phyloP scores from a whole-genome alignment of 2,797 vertebrate species.

The Enteromius afrohamiltoni region DNA sequence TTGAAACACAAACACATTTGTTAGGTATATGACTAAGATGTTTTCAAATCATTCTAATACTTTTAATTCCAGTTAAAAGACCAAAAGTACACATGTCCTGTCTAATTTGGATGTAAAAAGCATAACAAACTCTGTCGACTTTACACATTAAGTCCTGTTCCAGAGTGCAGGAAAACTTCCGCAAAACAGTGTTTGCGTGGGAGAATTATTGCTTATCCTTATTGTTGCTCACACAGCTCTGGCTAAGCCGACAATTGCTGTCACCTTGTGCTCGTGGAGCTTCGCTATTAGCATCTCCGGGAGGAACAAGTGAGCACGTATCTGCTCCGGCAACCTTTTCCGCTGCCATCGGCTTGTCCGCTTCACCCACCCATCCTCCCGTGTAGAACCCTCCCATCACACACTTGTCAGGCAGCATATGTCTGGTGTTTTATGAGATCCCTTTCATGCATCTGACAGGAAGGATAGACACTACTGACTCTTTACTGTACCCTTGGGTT shows the following conservation, averaged over 20 bases:
- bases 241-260: conserved; percentile 70
- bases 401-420: conserved; percentile 77
- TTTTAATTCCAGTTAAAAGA: conserved; percentile 26
- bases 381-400: conserved; percentile 69
- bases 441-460: conserved; percentile 67
- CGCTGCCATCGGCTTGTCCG: conserved; percentile 29
- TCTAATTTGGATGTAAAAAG: conserved; percentile 27
- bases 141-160: conserved; percentile 16
- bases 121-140: conserved; percentile 36
- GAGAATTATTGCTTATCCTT: conserved; percentile 67
- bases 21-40: not conserved
- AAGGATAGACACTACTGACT: conserved; percentile 50
- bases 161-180: conserved; percentile 36
- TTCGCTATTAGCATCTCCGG: conserved; percentile 54
- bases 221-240: conserved; percentile 72
- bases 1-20: not conserved
- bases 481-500: conserved; percentile 61
- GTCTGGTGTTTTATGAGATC: conserved; percentile 66
- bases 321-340: conserved; percentile 49
- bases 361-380: conserved; percentile 54
- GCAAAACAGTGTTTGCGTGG: conserved; percentile 44
- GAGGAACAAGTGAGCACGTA: conserved; percentile 42
- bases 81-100: conserved; percentile 16
- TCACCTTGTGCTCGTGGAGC: conserved; percentile 56
- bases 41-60: not conserved